Percentiles rank a stretch among this genome's conserved stretches.
phyloP scores from a whole-genome alignment of 2,888 invertebrate genomes.

The Lasius platythorax region DNA sequence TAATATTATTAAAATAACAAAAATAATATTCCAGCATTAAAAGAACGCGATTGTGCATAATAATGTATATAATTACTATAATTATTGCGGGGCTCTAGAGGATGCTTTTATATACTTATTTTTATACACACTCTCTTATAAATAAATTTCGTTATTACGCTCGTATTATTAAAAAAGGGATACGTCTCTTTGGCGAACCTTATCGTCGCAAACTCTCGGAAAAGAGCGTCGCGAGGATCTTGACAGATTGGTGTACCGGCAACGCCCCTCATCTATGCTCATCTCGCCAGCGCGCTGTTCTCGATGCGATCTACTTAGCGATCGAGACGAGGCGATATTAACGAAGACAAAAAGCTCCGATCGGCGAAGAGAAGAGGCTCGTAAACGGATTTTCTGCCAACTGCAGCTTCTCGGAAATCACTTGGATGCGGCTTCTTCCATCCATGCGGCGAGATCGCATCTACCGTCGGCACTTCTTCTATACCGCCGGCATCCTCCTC shows the following conservation, averaged over 20 bases:
- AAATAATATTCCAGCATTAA: neutral
- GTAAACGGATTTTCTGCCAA: slow-evolving; percentile 56
- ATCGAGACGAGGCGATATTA: slow-evolving; percentile 60
- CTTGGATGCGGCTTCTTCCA: slow-evolving; percentile 30
- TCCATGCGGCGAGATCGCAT: slow-evolving; percentile 43
- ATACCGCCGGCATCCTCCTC: slow-evolving; percentile 34
- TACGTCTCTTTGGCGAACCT: slow-evolving; percentile 33
- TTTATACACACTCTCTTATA: neutral
- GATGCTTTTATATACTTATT: neutral
- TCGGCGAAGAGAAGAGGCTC: slow-evolving; percentile 53
- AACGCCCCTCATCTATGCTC: slow-evolving; percentile 54
- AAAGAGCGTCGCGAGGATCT: slow-evolving; percentile 43
- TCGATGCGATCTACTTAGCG: slow-evolving; percentile 54
- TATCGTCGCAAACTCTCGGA: slow-evolving; percentile 25
- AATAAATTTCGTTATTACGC: slow-evolving; percentile 31
- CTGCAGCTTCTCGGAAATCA: slow-evolving; percentile 52
- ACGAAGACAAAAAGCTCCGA: slow-evolving; percentile 61
- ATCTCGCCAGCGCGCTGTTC: slow-evolving; percentile 35
- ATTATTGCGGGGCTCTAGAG: neutral
- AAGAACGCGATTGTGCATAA: neutral
- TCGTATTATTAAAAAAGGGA: slow-evolving; percentile 39
- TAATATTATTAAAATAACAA: neutral
- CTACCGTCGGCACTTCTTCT: slow-evolving; percentile 47
- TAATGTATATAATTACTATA: neutral
- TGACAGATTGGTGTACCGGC: slow-evolving; percentile 55